phyloP scores from a whole-genome alignment of 2,797 vertebrate species.

The Hybognathus amarus region DNA sequence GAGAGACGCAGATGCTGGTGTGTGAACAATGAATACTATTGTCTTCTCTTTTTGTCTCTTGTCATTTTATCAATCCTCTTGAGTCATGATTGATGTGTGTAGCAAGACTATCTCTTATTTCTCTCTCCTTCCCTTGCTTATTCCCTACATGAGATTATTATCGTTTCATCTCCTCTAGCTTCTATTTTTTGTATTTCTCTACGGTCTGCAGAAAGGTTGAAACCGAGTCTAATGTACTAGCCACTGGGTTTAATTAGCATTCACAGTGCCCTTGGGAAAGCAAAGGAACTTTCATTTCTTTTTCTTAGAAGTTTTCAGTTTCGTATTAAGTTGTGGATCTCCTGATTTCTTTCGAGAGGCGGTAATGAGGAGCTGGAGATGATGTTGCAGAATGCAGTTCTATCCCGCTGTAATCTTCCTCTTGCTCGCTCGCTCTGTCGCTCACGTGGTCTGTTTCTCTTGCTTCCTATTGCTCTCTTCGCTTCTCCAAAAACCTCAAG shows the following conservation, averaged over 20 bases:
- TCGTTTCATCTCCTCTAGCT: neutral
- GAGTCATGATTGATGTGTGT: neutral
- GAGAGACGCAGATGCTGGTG: constrained; percentile 59
- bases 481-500: constrained; percentile 62
- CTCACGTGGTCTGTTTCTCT: neutral
- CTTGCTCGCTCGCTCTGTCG: neutral
- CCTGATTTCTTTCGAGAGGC: constrained; percentile 58
- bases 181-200: constrained; percentile 40
- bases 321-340: constrained; percentile 58
- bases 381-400: constrained; percentile 57
- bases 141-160: constrained; percentile 37
- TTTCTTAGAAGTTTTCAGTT: constrained; percentile 60
- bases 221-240: constrained; percentile 55
- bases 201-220: constrained; percentile 57
- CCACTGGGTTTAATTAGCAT: constrained; percentile 67
- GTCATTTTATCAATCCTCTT: constrained; percentile 32
- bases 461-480: constrained; percentile 29
- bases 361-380: constrained; percentile 64
- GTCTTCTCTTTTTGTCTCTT: constrained; percentile 49
- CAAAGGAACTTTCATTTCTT: constrained; percentile 60
- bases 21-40: constrained; percentile 69
- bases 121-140: neutral
- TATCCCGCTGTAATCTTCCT: constrained; percentile 8
- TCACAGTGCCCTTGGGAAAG: constrained; percentile 54
- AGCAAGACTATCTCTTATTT: constrained; percentile 8